phyloP scores from a whole-genome alignment of 2,797 vertebrate species.

The Uromys caudimaculatus region DNA sequence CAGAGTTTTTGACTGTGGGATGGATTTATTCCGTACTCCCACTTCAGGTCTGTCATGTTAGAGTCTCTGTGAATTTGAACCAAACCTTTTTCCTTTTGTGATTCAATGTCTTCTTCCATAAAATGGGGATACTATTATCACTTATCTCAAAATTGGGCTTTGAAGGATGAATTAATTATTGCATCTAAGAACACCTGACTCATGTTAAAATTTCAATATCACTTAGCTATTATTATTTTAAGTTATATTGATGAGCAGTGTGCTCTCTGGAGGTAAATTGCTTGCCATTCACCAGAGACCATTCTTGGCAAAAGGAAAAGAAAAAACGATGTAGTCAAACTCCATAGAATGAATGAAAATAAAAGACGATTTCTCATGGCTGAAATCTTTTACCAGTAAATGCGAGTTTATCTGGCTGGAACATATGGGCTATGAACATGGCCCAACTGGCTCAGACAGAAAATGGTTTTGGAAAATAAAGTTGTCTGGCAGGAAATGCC shows the following conservation, averaged over 20 bases:
- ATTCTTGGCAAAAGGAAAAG: not conserved
- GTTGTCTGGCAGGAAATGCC: not conserved
- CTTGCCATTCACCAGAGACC: not conserved
- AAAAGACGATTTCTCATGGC: not conserved
- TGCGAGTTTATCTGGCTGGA: not conserved
- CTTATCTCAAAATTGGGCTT: not conserved
- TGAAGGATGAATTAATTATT: not conserved
- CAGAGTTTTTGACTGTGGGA: not conserved
- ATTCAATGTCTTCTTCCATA: not conserved
- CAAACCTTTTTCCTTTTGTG: not conserved
- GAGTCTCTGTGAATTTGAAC: not conserved
- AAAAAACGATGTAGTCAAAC: not conserved
- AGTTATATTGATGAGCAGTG: not conserved
- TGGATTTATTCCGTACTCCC: not conserved
- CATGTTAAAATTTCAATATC: not conserved
- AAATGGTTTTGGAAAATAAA: conserved; percentile 60
- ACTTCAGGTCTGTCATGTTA: not conserved
- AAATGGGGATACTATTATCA: not conserved
- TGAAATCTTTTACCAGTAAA: not conserved
- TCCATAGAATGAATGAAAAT: not conserved
- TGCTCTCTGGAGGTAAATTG: not conserved
- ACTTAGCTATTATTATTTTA: conserved; percentile 19
- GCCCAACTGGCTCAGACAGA: conserved; percentile 1
- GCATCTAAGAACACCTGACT: not conserved
- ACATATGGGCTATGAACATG: not conserved